Evolutionary conservation across 2,888 invertebrate genomes (phyloP), one percentile per base, ranked within the genome.

Genomic region (Cerastis rubricosa): DNA sequence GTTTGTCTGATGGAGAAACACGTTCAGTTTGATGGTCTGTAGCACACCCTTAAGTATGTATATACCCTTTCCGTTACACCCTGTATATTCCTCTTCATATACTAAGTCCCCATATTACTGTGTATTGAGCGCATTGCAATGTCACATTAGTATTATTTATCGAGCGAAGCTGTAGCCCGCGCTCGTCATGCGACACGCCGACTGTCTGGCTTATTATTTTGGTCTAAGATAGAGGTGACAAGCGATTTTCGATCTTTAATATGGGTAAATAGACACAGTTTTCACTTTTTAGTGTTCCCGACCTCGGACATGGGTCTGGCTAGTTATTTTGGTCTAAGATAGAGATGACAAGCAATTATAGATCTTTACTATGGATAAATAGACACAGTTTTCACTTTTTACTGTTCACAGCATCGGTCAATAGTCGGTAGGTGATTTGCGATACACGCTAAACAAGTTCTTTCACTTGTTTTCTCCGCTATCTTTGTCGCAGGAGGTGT

Each of bases 131-230:
- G 17, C 22, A 71, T 75, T 61, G 74, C 72, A 43, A 74, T 65
- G 59, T 81, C 71, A 84, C 74, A 71, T 81, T 74, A 83, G 54
- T 74, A 74, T 80, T 78, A 79, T 81, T 80, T 82, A 82, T 85
- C 78, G 71, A 75, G 87, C 70, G 76, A 73, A 80, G 76, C 71
- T 80, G 80, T 86, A 89, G 86, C 64, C 78, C 85, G 59, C 59
- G 29, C 59, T 59, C 59, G 88, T 90, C 92, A 92, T 92, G 92
- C 90, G 87, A 85, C 88, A 87, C 87, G 88, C 89, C 84, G 88
- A 80, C 84, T 83, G 87, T 88, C 88, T 90, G 89, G 83, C 77
- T 86, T 81, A 79, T 49, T 72, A 45, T 49, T 35, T 64, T 65
- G 74, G 65, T 78, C 19, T 61, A 78, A 85, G 72, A 19, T 43